Evolutionary conservation across 2,113 vertebrate genomes (phyloP), one percentile per base, ranked within the genome.

Genomic region (Jacana jacana): DNA sequence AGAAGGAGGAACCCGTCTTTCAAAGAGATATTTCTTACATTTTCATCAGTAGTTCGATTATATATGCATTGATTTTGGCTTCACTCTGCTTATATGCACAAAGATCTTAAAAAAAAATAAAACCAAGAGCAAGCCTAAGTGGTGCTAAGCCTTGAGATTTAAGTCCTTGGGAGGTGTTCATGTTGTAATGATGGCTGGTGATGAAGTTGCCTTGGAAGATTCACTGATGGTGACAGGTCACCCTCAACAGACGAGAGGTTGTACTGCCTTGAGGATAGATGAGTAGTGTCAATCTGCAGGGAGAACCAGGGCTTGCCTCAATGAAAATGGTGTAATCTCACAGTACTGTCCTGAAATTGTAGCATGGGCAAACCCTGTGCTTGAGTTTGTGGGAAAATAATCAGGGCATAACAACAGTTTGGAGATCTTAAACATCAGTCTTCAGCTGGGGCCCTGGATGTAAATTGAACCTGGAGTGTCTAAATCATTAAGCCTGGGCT

Each of bases 161-260:
- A 35, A 57, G 51, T 13, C 18, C 46, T 70, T 37, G 27, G 68
- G 44, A 85, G 84, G 61, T 48, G 48, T 49, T 72, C 7, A 1
- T 57, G 1, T 13, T 12, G 33, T 71, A 37, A 14, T 0, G 1
- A 63, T 42, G 66, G 33, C 1, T 60, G 35, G n/a, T 79, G 77
- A 22, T 37, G 27, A 39, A 20, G 15, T 33, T 61, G 19, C 55
- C 63, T 54, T 71, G 52, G 64, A 63, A 16, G 23, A 14, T 37
- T 64, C 31, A 31, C 2, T 14, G 3, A 49, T 8, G 51, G n/a
- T 37, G 46, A 46, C 15, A 7, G 52, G 30, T 51, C 51, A 46
- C 10, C 23, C 12, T 25, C 44, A 61, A 7, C 33, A 57, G 25
- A 13, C 22, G 55, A 31, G n/a, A 68, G 27, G 33, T 23, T 73